Percentiles rank a stretch among this genome's conserved stretches.
These are phyloP conservation scores for Philereme transversata DNA, from an alignment of 2,888 invertebrate species.

Conservation along the genomic window DNA sequence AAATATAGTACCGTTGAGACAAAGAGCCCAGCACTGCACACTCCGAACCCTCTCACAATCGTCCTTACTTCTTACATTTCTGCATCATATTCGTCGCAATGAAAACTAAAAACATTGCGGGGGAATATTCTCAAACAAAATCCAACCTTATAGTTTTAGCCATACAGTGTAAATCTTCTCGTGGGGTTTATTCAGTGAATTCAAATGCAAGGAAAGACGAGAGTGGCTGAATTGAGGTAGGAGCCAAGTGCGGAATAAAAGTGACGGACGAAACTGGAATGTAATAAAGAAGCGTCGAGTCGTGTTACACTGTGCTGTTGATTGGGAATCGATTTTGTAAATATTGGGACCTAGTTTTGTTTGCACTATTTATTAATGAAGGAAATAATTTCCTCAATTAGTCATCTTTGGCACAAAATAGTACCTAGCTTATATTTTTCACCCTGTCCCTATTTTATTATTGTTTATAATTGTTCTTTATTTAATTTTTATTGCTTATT, in stretches of 20 bases:
- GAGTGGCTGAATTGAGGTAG: slow-evolving; percentile 79
- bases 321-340: slow-evolving; percentile 1
- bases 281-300: slow-evolving; percentile 5
- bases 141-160: slow-evolving; percentile 3
- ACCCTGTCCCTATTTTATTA: too few relatives aligned
- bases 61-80: slow-evolving; percentile 81
- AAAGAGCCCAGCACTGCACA: slow-evolving; percentile 64
- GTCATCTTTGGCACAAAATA: too few relatives aligned
- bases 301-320: slow-evolving; percentile 7
- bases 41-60: slow-evolving; percentile 72
- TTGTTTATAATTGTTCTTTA: too few relatives aligned
- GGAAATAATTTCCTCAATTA: too few relatives aligned
- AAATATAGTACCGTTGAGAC: slow-evolving; percentile 56
- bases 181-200: slow-evolving; percentile 56
- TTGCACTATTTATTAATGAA: too few relatives aligned
- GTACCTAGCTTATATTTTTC: too few relatives aligned
- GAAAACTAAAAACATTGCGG: slow-evolving; percentile 80
- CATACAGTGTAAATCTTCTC: slow-evolving; percentile 41
- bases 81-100: slow-evolving; percentile 80
- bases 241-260: slow-evolving; percentile 80
- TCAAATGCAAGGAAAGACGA: slow-evolving; percentile 73
- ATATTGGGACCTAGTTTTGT: not conserved
- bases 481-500: too few relatives aligned
- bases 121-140: slow-evolving; percentile 34
- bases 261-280: slow-evolving; percentile 57